Percentiles rank a stretch among this genome's conserved stretches.
Conservation (phyloP, 2,797 vertebrate genomes). For the Sparus aurata region DNA sequence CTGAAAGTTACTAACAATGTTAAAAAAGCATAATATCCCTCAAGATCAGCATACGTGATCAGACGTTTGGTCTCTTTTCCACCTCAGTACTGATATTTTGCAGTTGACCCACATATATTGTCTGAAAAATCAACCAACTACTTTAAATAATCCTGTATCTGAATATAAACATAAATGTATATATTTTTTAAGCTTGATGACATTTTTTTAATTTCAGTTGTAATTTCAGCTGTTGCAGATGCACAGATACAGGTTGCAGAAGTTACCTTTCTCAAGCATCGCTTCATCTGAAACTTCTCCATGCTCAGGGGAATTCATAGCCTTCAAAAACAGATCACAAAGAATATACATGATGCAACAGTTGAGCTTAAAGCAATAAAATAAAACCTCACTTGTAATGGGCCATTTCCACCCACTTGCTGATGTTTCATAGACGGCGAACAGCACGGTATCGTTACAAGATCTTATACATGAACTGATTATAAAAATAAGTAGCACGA, state of each 20-base stretch:
- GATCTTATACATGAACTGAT: neutral
- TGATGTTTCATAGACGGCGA: neutral
- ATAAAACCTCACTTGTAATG: neutral
- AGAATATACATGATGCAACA: neutral
- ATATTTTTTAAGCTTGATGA: neutral
- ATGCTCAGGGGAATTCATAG: slow-evolving; percentile 86
- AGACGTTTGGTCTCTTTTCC: neutral
- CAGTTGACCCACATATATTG: neutral
- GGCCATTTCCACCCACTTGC: neutral
- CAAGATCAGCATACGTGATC: neutral
- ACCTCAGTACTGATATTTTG: neutral
- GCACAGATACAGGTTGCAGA: neutral
- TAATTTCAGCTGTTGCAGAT: neutral
- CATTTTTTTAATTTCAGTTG: neutral
- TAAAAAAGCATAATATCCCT: neutral
- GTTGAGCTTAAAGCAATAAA: neutral
- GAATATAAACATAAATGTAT: neutral
- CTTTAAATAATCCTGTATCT: neutral
- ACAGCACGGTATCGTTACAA: neutral
- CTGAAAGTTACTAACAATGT: neutral
- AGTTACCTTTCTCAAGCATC: slow-evolving; percentile 83
- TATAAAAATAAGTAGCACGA: neutral
- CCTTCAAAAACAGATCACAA: slow-evolving; percentile 70
- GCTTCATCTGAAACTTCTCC: slow-evolving; percentile 79
- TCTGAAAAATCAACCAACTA: neutral